Evolutionary conservation across 2,113 vertebrate species (phyloP).

Genomic region (Pantherophis guttatus): DNA sequence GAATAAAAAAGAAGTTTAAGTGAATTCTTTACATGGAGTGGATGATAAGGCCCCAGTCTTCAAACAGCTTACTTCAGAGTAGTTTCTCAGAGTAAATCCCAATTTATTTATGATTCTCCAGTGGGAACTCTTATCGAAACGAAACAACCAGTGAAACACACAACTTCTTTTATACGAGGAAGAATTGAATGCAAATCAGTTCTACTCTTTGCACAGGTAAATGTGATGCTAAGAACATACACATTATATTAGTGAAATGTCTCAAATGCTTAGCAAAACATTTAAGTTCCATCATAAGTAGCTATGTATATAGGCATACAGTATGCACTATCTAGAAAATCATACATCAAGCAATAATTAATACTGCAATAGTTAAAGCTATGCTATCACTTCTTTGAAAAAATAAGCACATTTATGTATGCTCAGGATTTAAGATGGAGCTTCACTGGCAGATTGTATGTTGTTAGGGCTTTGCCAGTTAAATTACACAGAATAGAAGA

Average conservation of each 20-base stretch:
- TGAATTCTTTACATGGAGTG: neutral
- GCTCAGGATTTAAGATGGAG: neutral
- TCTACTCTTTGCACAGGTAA: neutral
- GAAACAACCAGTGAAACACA: neutral
- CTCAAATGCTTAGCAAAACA: neutral
- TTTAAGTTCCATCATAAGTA: neutral
- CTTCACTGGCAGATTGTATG: neutral
- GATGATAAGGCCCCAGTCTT: neutral
- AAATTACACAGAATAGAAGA: neutral
- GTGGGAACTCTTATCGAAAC: neutral
- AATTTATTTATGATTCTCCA: neutral
- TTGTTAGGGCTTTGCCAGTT: neutral
- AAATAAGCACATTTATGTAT: neutral
- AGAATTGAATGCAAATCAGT: neutral
- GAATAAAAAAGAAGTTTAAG: neutral
- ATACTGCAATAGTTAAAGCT: neutral
- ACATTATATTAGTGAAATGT: neutral
- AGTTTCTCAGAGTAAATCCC: neutral
- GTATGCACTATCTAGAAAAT: too few relatives aligned
- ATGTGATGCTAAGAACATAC: neutral
- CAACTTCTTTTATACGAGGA: neutral
- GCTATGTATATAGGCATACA: neutral
- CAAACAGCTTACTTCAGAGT: neutral
- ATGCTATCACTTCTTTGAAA: neutral
- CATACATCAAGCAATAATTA: neutral